Percentiles rank a stretch among this genome's conserved stretches.
Conservation (phyloP, 2,113 vertebrate genomes). For the Cochlearius cochlearius region DNA sequence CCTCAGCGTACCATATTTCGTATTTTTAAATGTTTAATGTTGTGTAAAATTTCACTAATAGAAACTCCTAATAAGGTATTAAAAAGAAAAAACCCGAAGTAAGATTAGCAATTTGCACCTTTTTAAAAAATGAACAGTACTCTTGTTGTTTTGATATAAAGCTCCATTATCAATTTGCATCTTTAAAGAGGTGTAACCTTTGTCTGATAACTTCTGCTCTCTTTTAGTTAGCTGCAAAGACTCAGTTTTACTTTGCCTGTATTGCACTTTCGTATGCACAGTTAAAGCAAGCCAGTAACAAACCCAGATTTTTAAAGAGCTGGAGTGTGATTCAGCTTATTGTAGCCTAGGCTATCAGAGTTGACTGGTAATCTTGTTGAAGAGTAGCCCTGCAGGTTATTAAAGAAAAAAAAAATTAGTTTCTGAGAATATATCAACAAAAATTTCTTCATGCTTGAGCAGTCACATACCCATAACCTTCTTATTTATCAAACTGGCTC, state of each 20-base stretch:
- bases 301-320: constrained; percentile 19
- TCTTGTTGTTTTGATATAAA: constrained; percentile 72
- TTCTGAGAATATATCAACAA: constrained; percentile 59
- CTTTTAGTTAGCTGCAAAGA: constrained; percentile 61
- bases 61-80: constrained; percentile 56
- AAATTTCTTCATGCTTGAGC: constrained; percentile 56
- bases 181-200: constrained; percentile 71
- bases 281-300: constrained; percentile 38
- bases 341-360: constrained; percentile 11
- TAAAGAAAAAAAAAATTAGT: constrained; percentile 37
- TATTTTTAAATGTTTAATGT: constrained; percentile 54
- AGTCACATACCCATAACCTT: constrained; percentile 23
- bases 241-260: constrained; percentile 60
- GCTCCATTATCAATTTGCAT: constrained; percentile 67
- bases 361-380: not conserved
- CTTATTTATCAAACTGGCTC: constrained; percentile 54
- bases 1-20: not conserved
- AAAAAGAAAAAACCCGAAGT: constrained; percentile 57
- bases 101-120: constrained; percentile 74
- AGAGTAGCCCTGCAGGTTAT: constrained; percentile 35
- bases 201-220: constrained; percentile 58
- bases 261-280: constrained; percentile 34
- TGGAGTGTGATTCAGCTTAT: constrained; percentile 21
- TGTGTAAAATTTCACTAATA: constrained; percentile 50
- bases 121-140: constrained; percentile 71